Base-by-base conservation (phyloP, 2,888 invertebrate species). In the Escarpia spicata region DNA sequence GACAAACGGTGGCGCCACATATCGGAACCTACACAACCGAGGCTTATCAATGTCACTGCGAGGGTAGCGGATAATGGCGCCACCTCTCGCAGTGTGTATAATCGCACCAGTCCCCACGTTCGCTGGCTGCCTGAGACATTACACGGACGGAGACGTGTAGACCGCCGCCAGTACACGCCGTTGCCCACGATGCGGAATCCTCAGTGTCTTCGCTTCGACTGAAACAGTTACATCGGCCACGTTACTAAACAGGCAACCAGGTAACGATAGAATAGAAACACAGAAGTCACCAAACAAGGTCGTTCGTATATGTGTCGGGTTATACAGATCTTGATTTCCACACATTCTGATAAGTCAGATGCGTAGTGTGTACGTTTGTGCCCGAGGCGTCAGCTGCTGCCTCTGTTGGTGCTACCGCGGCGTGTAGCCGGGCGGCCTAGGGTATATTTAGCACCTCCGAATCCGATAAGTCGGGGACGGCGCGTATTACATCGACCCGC, bases 361-460 rank as follows among this genome's bases (percentile, higher is more conserved):
- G 75, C 75, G 75, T n/a, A 26, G 6, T 26, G 6, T 3, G 75
- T n/a, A 75, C 75, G 75, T 26, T 75, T 19, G 26, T 6, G 75
- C 75, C 75, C 52, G 52, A 9, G 52, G 52, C 52, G 0, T 52
- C 52, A 75, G 75, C 75, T 75, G 75, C 75, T 26, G 26, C 2
- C 26, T 15, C 75, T 4, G 75, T n/a, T 26, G 75, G 1, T 26
- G 3, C 26, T 75, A 75, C 75, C 15, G 4, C 75, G 75, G 26
- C 75, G 19, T 15, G 6, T 26, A 26, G 75, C 26, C 19, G 26
- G 75, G 4, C 75, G 26, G 75, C 75, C 75, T 3, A 6, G 75
- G 60, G 75, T 75, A 75, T 75, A 75, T 75, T 26, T 75, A 75
- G 75, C 60, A 75, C 75, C 75, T 15, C 75, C 75, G 75, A 75